Base-by-base conservation (phyloP, 92 coral and sea anemone genomes). In the Zoanthus sansibaricus region DNA sequence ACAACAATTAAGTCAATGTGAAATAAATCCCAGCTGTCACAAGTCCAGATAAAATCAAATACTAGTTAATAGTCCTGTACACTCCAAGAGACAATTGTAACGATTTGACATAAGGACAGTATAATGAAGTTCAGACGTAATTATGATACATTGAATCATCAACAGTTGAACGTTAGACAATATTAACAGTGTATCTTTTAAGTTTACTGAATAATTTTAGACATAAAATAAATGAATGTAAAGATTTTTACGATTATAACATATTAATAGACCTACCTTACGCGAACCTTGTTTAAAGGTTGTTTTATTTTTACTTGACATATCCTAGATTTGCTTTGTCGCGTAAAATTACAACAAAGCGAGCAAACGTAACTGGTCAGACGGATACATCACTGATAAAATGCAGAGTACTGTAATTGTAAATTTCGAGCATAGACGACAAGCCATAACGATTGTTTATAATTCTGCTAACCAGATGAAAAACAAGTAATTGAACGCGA, bases 241-340 rank as follows among this genome's bases (percentile, higher is more conserved):
- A 33, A 25, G 2, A 69, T 31, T 8, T 69, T 69, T 69, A 69
- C 45, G 11, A 30, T 30, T 69, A 69, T 31, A 3, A 31, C 9
- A 25, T 30, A 69, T 69, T 69, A 9, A 69, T 9, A 17, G 69
- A 62, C 74, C 1, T 30, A 69, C 74, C 46, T 69, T 69, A 5
- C 11, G 74, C 5, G 17, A 37, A 3, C 44, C 33, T 12, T 46
- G 69, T 6, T 62, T 62, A 62, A n/a, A 62, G 9, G 32, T 21
- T 4, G 59, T 59, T 25, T 74, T 74, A 13, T 44, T 46, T 80
- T 80, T 80, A 14, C 51, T 72, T 0, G 85, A 61, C 75, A 80
- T 80, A 20, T 80, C 61, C 16, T 71, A 3, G 47, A 75, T 51
- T 80, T 7, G 47, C 85, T 51, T 80, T 80, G 8, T 44, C 30